Percentiles rank a stretch among this genome's conserved stretches.
Conservation (phyloP, 1,140 invertebrate species). For the Hydropsyche tenuis region DNA sequence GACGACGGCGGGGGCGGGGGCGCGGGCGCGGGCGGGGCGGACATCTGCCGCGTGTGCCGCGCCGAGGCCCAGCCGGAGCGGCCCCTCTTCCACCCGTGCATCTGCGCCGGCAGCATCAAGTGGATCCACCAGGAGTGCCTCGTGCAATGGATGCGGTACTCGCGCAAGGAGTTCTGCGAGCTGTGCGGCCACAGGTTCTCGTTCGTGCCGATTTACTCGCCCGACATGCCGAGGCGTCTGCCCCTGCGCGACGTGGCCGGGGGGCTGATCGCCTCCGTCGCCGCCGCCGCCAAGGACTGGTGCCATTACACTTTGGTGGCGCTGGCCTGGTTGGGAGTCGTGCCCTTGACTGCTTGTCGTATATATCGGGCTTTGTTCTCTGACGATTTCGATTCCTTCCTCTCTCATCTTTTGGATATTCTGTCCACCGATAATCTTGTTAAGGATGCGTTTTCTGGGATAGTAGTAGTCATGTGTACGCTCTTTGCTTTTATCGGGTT, state of each 20-base stretch:
- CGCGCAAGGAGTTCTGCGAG: constrained; percentile 98
- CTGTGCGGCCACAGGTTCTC: constrained; percentile 97
- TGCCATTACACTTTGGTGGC: constrained; percentile 95
- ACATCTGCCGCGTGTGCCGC: constrained; percentile 98
- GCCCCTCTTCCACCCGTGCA: constrained; percentile 96
- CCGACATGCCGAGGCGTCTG: constrained; percentile 96
- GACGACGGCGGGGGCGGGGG: background rate
- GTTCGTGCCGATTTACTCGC: constrained; percentile 98
- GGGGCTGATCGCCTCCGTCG: constrained; percentile 87
- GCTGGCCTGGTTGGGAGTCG: constrained; percentile 95
- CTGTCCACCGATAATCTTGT: constrained; percentile 92
- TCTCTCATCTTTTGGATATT: constrained; percentile 90
- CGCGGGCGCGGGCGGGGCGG: constrained; percentile 57
- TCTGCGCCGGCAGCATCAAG: constrained; percentile 98
- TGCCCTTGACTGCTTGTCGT: constrained; percentile 95
- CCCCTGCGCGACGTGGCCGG: constrained; percentile 89
- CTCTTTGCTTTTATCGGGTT: constrained; percentile 95
- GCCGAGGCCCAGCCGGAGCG: constrained; percentile 83
- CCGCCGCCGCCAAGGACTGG: constrained; percentile 94
- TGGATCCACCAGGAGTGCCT: constrained; percentile 97
- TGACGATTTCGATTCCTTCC: constrained; percentile 81
- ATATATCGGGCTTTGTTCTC: constrained; percentile 93
- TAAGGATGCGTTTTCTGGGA: constrained; percentile 94
- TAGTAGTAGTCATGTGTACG: constrained; percentile 96
- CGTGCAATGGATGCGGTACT: constrained; percentile 92